These are phyloP conservation scores for Barnardius zonarius DNA, from an alignment of 2,113 vertebrate species.

Conservation along the genomic window DNA sequence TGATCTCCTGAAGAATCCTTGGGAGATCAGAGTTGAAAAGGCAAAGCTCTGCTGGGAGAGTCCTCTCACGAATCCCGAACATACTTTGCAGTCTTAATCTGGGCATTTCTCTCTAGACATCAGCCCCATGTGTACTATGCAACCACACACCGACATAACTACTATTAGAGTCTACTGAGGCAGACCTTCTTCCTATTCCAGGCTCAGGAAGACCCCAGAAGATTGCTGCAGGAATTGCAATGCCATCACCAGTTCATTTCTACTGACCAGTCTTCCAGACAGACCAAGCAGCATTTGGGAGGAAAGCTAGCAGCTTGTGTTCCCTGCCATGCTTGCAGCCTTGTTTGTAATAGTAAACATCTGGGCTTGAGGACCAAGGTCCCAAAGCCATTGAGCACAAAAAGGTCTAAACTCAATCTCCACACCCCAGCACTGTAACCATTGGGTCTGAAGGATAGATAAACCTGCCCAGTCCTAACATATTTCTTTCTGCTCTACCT, in stretches of 20 bases:
- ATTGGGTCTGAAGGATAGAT: not conserved
- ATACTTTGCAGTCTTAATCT: not conserved
- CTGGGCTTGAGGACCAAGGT: not conserved
- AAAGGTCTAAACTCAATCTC: not conserved
- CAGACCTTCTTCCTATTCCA: not conserved
- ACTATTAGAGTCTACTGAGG: not conserved
- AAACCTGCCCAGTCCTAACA: not conserved
- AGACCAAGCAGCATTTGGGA: not conserved
- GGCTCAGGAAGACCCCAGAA: not conserved
- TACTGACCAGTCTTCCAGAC: not conserved
- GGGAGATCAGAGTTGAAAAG: not conserved
- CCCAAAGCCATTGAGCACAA: not conserved
- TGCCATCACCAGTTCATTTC: not conserved
- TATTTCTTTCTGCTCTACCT: not conserved
- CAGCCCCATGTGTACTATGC: not conserved
- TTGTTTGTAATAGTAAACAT: not conserved
- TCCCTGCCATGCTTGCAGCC: not conserved
- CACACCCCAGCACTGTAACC: not conserved
- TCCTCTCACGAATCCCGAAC: not conserved
- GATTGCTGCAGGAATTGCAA: accelerated
- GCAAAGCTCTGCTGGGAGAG: not conserved
- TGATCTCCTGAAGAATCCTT: not conserved
- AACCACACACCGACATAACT: not conserved
- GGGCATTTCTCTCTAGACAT: not conserved
- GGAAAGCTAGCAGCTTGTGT: not conserved